These are phyloP conservation scores for Monoplex corrugatus DNA, from an alignment of 2,888 invertebrate genomes.

Conservation along the genomic window DNA sequence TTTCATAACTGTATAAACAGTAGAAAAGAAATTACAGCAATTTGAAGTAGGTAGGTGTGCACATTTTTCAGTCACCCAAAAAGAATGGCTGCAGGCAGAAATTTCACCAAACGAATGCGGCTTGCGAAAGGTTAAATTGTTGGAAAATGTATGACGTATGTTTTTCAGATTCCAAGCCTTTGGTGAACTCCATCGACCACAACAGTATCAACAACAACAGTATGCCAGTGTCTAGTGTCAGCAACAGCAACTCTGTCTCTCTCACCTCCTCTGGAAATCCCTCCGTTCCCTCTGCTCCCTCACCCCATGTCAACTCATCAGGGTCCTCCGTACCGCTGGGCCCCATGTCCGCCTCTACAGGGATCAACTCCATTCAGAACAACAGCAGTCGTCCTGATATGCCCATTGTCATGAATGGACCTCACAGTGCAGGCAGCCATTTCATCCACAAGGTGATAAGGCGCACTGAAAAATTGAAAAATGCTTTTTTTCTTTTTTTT, in stretches of 20 bases:
- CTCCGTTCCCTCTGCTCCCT: conserved; percentile 84
- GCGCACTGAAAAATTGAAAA: no score
- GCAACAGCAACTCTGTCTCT: conserved; percentile 74
- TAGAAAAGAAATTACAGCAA: no score
- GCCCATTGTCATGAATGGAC: conserved; percentile 83
- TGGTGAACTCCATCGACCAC: conserved; percentile 77
- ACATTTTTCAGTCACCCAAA: no score
- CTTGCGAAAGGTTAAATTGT: no score
- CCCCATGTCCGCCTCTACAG: conserved; percentile 66
- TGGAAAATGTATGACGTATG: no score
- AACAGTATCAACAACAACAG: conserved; percentile 75
- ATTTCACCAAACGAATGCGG: no score
- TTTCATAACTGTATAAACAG: no score
- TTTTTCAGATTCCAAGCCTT: conserved; percentile 74
- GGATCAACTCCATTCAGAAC: conserved; percentile 57
- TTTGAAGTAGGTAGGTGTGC: no score
- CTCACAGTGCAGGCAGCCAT: conserved; percentile 78
- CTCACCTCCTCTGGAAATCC: conserved; percentile 79
- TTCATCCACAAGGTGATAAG: conserved; percentile 40
- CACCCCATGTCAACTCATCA: conserved; percentile 76
- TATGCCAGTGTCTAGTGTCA: conserved; percentile 66
- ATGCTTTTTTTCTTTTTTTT: no score
- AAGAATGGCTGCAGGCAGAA: no score
- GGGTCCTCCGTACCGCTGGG: conserved; percentile 61
- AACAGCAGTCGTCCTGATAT: conserved; percentile 65